Conservation (phyloP, 1,140 invertebrate genomes). For the Bombus superbus region DNA sequence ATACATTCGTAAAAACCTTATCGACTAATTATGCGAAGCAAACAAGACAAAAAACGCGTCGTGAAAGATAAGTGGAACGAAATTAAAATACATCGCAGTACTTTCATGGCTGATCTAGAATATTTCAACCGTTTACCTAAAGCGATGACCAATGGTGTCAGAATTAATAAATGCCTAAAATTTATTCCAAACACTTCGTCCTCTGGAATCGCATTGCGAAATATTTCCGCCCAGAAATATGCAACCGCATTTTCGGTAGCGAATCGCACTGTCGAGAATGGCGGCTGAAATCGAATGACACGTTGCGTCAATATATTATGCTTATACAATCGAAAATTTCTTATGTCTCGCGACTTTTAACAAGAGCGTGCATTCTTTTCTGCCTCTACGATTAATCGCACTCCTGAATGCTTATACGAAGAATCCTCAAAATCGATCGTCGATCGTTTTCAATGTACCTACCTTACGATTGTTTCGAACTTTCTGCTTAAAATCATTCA, state of each 20-base stretch:
- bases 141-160: slow-evolving; percentile 89
- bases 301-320: not conserved
- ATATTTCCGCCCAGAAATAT: slow-evolving; percentile 91
- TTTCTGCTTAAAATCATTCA: slow-evolving; percentile 86
- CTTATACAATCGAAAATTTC: not conserved
- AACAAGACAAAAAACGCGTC: not conserved
- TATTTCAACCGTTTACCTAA: slow-evolving; percentile 86
- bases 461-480: slow-evolving; percentile 87
- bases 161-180: slow-evolving; percentile 87
- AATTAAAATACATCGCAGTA: no score
- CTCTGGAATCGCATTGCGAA: slow-evolving; percentile 90
- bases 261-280: slow-evolving; percentile 90
- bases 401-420: no score
- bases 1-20: not conserved
- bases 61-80: not conserved
- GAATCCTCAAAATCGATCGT: not conserved
- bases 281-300: slow-evolving; percentile 85
- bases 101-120: not conserved
- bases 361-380: no score
- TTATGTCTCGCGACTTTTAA: no score
- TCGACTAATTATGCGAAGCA: slow-evolving; percentile 11
- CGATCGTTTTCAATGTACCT: slow-evolving; percentile 77
- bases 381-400: no score
- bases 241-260: slow-evolving; percentile 90
- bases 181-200: slow-evolving; percentile 88